Evolutionary conservation across 1,140 invertebrate genomes (phyloP).

Genomic region (Drosophila parvula): DNA sequence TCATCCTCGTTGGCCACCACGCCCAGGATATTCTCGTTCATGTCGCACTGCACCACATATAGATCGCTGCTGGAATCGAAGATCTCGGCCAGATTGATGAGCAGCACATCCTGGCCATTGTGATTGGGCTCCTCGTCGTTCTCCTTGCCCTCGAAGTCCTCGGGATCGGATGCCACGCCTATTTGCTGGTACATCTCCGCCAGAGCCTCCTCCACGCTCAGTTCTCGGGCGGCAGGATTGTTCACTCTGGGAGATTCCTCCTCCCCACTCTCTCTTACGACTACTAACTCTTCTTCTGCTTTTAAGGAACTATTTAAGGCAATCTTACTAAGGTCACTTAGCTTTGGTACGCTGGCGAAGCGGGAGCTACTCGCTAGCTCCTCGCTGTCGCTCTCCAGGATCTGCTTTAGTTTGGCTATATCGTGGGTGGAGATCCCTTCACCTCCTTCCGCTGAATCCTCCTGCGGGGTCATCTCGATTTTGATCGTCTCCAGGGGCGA

Average conservation of each 20-base stretch:
- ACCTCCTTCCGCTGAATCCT: neutral
- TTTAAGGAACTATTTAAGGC: constrained; percentile 84
- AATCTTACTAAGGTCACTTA: constrained; percentile 84
- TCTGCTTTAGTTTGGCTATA: constrained; percentile 75
- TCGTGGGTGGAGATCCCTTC: constrained; percentile 58
- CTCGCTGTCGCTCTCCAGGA: constrained; percentile 68
- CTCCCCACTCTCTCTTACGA: constrained; percentile 29
- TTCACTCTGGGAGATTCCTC: neutral
- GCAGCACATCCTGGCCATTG: constrained; percentile 65
- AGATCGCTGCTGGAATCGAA: constrained; percentile 78
- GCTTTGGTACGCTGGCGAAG: constrained; percentile 69
- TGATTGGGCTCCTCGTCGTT: constrained; percentile 15
- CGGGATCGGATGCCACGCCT: constrained; percentile 66
- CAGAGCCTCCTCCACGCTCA: constrained; percentile 79
- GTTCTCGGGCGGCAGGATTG: constrained; percentile 44
- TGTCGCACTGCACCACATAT: constrained; percentile 81
- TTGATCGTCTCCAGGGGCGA: neutral
- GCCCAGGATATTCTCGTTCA: constrained; percentile 77
- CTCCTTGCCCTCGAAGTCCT: constrained; percentile 59
- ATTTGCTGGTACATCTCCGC: constrained; percentile 81
- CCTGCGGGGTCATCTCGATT: neutral
- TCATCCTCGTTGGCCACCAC: constrained; percentile 46
- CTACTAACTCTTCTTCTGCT: constrained; percentile 62
- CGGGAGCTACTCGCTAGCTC: constrained; percentile 24
- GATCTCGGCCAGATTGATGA: constrained; percentile 79